Base-by-base conservation (phyloP, 2,113 vertebrate genomes). In the Trichomycterus rosablanca region DNA sequence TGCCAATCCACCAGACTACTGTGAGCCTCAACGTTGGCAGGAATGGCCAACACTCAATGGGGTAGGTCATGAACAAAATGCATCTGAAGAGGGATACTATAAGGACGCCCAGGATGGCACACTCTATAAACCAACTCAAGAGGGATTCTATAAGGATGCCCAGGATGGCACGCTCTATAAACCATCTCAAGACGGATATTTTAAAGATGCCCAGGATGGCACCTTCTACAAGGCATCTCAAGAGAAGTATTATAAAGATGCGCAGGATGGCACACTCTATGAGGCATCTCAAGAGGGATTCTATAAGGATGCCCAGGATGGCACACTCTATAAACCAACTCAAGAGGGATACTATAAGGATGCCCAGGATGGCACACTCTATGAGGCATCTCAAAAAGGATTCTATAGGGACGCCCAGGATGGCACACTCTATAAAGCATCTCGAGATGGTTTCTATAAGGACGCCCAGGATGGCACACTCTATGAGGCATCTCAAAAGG, bases 401-500 rank as follows among this genome's bases (percentile, higher is more conserved):
- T 24, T 15, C 35, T 40, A 55, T 55, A 12, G 39, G 22, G 34
- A n/a, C 24, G 11, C 23, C 5, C 12, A 40, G 8, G 4, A 12
- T 24, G 5, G 39, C 63, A 70, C 22, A 24, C 40, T 40, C 66
- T n/a, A n/a, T n/a, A n/a, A n/a, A n/a, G n/a, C n/a, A n/a, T n/a
- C n/a, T n/a, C n/a, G n/a, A n/a, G n/a, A n/a, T n/a, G n/a, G n/a
- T n/a, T n/a, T n/a, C n/a, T n/a, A 80, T 39, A 75, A 81, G 71
- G 80, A 79, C 71, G 74, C 81, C 78, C 81, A 81, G 30, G 67
- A 71, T 59, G 79, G 78, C 79, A 49, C 67, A 73, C 62, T n/a
- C n/a, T n/a, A n/a, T n/a, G n/a, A n/a, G n/a, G n/a, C n/a, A n/a
- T n/a, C n/a, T 74, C 75, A 74, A 77, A 42, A 40, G 2, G 15